Conservation (phyloP, 2,888 invertebrate genomes). For the Trissolcus brochymenae region DNA sequence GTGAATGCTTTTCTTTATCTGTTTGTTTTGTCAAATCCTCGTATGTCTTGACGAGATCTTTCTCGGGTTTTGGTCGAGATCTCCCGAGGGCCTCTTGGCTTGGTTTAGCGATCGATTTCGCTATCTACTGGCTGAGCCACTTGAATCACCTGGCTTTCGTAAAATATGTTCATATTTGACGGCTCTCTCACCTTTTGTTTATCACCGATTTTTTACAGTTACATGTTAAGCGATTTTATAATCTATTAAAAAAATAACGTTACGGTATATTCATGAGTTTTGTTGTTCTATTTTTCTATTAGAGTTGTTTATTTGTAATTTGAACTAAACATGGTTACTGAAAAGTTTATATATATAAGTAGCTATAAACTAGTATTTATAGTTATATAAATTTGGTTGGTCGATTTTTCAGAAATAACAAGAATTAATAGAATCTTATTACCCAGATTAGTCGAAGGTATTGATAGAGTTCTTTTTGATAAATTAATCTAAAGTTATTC, state of each 20-base stretch:
- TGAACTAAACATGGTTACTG: no score
- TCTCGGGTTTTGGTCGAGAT: conserved; percentile 24
- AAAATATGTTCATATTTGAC: conserved; percentile 63
- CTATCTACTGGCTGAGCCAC: conserved; percentile 42
- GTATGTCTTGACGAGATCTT: conserved; percentile 28
- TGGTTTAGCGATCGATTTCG: conserved; percentile 34
- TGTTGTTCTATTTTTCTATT: no score
- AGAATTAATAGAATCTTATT: no score
- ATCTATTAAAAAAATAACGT: no score
- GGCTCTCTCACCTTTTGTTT: conserved; percentile 56
- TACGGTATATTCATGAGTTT: no score
- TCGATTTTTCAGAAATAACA: no score
- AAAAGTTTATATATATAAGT: no score
- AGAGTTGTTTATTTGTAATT: no score
- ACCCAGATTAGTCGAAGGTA: no score
- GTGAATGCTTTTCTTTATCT: conserved; percentile 15
- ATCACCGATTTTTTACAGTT: conserved; percentile 57
- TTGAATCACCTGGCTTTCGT: conserved; percentile 58
- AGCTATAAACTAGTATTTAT: no score
- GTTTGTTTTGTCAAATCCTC: conserved; percentile 22
- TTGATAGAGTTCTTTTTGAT: no score
- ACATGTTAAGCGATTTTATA: conserved; percentile 49
- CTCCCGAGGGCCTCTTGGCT: conserved; percentile 22
- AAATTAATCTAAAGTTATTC: not conserved
- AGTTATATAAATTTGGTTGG: no score